Evolutionary conservation across 2,797 vertebrate species (phyloP).

Genomic region (Parauchenoglanis punctatus): DNA sequence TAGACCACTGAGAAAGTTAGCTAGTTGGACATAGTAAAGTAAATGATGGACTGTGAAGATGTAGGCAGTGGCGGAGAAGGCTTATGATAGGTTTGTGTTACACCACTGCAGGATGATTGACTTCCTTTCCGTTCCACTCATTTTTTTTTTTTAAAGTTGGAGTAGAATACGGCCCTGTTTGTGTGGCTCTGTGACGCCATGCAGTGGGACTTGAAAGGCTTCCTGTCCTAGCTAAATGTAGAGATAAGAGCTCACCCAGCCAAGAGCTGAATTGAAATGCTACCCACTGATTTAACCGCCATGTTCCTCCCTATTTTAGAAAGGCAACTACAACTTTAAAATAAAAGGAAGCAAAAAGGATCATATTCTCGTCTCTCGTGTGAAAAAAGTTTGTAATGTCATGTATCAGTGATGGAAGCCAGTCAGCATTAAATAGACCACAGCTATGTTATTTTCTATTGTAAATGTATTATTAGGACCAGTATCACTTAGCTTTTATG

Average conservation of each 20-base stretch:
- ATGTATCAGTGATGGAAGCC: neutral
- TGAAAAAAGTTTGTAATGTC: neutral
- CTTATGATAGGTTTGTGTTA: neutral
- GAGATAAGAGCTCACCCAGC: slow-evolving; percentile 77
- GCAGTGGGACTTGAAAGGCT: slow-evolving; percentile 63
- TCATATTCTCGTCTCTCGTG: neutral
- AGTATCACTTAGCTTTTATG: neutral
- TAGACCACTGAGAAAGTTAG: neutral
- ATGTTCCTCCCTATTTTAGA: neutral
- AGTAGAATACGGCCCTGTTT: slow-evolving; percentile 20
- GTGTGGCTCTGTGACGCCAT: slow-evolving; percentile 39
- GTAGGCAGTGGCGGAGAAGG: neutral
- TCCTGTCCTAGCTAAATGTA: slow-evolving; percentile 79
- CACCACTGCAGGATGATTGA: neutral
- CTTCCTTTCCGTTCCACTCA: neutral
- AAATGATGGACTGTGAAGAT: slow-evolving; percentile 53
- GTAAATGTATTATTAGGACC: neutral
- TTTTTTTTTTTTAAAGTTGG: neutral
- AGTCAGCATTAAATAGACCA: neutral
- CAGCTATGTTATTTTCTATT: neutral
- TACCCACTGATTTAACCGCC: slow-evolving; percentile 67
- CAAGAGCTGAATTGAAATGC: slow-evolving; percentile 82
- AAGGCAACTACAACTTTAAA: neutral
- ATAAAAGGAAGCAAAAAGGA: neutral
- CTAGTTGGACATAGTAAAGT: neutral